phyloP scores from a whole-genome alignment of 2,888 invertebrate genomes.

The Chymomyza fuscimana region DNA sequence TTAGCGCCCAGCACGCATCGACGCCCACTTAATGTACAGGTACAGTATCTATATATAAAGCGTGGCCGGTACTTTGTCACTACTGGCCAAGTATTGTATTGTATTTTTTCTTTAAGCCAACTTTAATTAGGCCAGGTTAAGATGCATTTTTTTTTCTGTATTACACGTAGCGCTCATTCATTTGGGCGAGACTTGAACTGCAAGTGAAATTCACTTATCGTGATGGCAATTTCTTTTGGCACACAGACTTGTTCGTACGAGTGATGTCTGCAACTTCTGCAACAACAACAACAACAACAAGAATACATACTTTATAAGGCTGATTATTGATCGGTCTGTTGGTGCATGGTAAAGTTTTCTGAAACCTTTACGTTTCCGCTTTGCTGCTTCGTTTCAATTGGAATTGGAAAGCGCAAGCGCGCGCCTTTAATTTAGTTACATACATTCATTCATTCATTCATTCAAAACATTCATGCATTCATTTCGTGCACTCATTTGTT shows the following conservation, averaged over 20 bases:
- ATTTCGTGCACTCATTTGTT: slow-evolving; percentile 32
- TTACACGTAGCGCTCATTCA: slow-evolving; percentile 4
- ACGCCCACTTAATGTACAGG: slow-evolving; percentile 50
- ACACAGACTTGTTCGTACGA: neutral
- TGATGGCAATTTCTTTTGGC: slow-evolving; percentile 33
- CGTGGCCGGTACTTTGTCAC: neutral
- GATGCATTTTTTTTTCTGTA: slow-evolving; percentile 26
- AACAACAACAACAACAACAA: neutral
- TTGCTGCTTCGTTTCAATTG: slow-evolving; percentile 63
- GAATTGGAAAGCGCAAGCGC: slow-evolving; percentile 66
- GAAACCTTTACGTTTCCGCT: slow-evolving; percentile 67
- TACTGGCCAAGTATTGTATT: neutral
- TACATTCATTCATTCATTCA: slow-evolving; percentile 16
- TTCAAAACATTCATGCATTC: slow-evolving; percentile 15
- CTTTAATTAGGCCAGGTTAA: slow-evolving; percentile 47
- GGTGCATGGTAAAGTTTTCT: slow-evolving; percentile 1
- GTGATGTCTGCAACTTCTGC: neutral
- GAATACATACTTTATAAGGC: slow-evolving; percentile 15
- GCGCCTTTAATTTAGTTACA: slow-evolving; percentile 48
- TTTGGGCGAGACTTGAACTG: slow-evolving; percentile 10
- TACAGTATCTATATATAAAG: neutral
- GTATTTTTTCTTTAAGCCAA: neutral
- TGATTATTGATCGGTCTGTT: slow-evolving; percentile 59
- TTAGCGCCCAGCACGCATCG: slow-evolving; percentile 13
- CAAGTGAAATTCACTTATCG: slow-evolving; percentile 57